phyloP scores from a whole-genome alignment of 37 sponge, comb jelly and placozoan genomes.

The Theonella swinhoei region DNA sequence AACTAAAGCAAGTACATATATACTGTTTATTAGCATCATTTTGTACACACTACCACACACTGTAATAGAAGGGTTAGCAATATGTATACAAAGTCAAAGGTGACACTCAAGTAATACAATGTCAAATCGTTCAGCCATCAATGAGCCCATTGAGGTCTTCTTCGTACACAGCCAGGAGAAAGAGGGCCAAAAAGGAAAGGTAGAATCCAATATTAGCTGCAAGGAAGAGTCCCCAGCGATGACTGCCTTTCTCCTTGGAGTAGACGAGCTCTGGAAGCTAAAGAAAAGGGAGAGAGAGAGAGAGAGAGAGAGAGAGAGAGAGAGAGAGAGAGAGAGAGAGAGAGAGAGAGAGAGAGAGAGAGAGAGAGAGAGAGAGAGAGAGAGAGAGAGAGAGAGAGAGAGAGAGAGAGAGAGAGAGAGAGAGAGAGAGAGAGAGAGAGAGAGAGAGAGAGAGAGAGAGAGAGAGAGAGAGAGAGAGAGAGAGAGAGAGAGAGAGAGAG shows the following conservation, averaged over 20 bases:
- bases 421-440: background rate
- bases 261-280: conserved; percentile 49
- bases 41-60: too few relatives aligned
- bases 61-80: too few relatives aligned
- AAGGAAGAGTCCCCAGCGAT: conserved; percentile 19
- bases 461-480: conserved; percentile 1
- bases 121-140: background rate
- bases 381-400: background rate
- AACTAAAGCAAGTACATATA: too few relatives aligned
- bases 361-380: too few relatives aligned
- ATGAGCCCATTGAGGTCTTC: conserved; percentile 40
- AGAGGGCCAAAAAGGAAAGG: conserved; percentile 47
- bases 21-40: too few relatives aligned
- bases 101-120: too few relatives aligned
- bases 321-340: too few relatives aligned
- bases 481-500: conserved; percentile 2
- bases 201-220: conserved; percentile 60
- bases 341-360: too few relatives aligned
- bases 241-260: conserved; percentile 40
- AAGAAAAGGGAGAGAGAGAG: conserved; percentile 4
- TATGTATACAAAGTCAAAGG: too few relatives aligned
- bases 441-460: background rate
- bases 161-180: conserved; percentile 74
- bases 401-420: background rate
- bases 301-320: background rate